A percentile compares a stretch with the other conserved stretches of the same genome.
These are phyloP conservation scores for Bovichtus diacanthus DNA, from an alignment of 2,797 vertebrate species.

Conservation along the genomic window DNA sequence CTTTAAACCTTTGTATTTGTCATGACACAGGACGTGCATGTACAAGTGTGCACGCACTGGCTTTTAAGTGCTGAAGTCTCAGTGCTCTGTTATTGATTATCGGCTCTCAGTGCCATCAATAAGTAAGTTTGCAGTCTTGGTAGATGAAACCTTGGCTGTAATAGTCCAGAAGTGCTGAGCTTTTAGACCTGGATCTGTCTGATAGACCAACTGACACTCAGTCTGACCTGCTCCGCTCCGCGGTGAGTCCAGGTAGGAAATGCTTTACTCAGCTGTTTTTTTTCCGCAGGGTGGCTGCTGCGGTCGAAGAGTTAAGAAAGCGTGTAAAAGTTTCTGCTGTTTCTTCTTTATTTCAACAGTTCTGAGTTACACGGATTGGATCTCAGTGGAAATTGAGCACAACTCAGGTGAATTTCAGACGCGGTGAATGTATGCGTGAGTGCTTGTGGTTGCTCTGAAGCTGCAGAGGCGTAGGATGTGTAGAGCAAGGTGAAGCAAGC, in stretches of 20 bases:
- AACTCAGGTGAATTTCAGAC: constrained; percentile 21
- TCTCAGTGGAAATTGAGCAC: constrained; percentile 8
- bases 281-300: neutral
- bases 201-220: constrained; percentile 22
- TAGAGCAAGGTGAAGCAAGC: constrained; percentile 10
- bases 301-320: neutral
- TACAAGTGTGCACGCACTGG: neutral
- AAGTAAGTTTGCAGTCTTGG: constrained; percentile 12
- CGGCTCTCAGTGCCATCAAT: constrained; percentile 21
- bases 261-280: constrained; percentile 7
- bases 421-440: neutral
- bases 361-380: neutral
- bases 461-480: neutral
- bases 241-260: constrained; percentile 11
- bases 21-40: neutral
- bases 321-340: neutral
- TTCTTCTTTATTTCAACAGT: neutral
- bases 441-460: constrained; percentile 6
- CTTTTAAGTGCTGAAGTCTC: constrained; percentile 27
- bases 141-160: constrained; percentile 29
- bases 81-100: constrained; percentile 33
- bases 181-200: constrained; percentile 31
- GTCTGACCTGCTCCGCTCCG: constrained; percentile 20
- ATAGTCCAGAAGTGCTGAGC: constrained; percentile 35
- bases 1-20: neutral